A percentile compares a stretch with the other conserved stretches of the same genome.
phyloP scores from a whole-genome alignment of 2,888 invertebrate genomes.

The Lysandra bellargus region DNA sequence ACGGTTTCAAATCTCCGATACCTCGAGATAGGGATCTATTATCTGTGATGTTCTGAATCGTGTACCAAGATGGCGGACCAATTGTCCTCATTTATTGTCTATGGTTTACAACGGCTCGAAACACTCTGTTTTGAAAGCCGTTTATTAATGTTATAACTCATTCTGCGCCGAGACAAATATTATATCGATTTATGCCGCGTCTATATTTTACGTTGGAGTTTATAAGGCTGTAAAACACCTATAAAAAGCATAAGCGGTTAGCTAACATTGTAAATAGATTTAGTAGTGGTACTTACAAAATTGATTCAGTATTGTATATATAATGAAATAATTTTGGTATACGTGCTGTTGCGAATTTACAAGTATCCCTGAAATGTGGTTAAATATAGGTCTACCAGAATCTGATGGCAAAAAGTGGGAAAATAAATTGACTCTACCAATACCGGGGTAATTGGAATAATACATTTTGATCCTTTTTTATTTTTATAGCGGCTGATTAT shows the following conservation, averaged over 20 bases:
- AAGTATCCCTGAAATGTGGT: no score
- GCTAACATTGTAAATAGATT: background rate
- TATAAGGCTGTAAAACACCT: background rate
- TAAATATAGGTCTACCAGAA: no score
- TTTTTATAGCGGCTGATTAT: no score
- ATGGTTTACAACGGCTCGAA: conserved; percentile 37
- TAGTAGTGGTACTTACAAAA: background rate
- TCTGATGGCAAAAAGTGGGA: no score
- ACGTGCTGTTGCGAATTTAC: no score
- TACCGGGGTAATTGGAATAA: no score
- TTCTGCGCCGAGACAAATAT: conserved; percentile 8
- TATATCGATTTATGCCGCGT: conserved; percentile 16
- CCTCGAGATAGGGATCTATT: conserved; percentile 27
- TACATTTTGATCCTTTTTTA: no score
- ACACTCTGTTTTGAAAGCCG: conserved; percentile 31
- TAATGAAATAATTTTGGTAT: background rate
- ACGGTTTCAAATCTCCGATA: conserved; percentile 27
- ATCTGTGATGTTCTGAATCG: conserved; percentile 47
- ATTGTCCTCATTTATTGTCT: conserved; percentile 52
- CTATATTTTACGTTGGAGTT: background rate
- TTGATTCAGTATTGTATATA: background rate
- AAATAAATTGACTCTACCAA: no score
- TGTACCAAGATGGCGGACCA: conserved; percentile 64
- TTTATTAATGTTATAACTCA: conserved; percentile 27
- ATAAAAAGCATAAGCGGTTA: background rate